phyloP scores from a whole-genome alignment of 2,113 vertebrate genomes.

The human region GRCh38 chr15:91294001-91294500 shows the following conservation, averaged over 20 bases:
- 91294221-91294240: not conserved
- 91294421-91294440: not conserved
- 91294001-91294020: not conserved
- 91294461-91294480: not conserved
- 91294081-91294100: not conserved
- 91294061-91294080: not conserved
- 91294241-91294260: not conserved
- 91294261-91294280: not conserved
- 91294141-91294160: not conserved
- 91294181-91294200: not conserved
- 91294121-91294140: not conserved
- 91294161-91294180: not conserved
- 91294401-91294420: not conserved
- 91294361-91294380: not conserved
- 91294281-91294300: not conserved
- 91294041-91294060: no score
- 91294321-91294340: not conserved
- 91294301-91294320: not conserved
- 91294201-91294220: not conserved
- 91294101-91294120: not conserved
- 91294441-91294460: not conserved
- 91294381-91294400: not conserved
- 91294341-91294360: constrained; percentile 30
- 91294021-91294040: not conserved
- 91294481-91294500: constrained; percentile 3